These are phyloP conservation scores for Melieria omissa DNA, from an alignment of 2,888 invertebrate species.

Conservation along the genomic window DNA sequence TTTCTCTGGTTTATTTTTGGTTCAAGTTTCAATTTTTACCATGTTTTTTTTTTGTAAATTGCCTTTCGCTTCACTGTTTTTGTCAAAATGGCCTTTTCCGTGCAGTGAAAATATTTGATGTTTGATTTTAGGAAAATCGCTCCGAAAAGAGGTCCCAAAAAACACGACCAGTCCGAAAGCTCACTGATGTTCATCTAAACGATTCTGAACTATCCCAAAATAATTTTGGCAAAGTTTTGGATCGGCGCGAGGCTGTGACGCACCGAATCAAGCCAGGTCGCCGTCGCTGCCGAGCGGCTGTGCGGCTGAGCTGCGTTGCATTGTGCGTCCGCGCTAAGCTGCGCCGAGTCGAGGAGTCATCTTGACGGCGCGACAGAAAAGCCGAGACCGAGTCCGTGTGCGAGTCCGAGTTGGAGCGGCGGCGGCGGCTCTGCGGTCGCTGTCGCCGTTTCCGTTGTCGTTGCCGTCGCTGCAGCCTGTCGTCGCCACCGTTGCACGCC, in stretches of 20 bases:
- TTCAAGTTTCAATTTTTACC: constrained; percentile 12
- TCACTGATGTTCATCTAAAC: constrained; percentile 67
- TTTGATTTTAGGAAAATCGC: constrained; percentile 41
- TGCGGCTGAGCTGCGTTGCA: constrained; percentile 38
- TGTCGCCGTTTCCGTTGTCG: constrained; percentile 14
- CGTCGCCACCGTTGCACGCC: constrained; percentile 9
- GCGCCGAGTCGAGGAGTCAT: constrained; percentile 23
- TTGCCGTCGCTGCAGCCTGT: constrained; percentile 5
- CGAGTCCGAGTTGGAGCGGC: neutral
- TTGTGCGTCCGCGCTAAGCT: constrained; percentile 11
- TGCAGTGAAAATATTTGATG: too few species aligned
- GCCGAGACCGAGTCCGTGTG: too few species aligned
- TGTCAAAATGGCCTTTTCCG: too few species aligned
- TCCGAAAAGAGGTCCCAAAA: constrained; percentile 31
- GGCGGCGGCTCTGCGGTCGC: constrained; percentile 8
- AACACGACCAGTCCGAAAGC: constrained; percentile 67
- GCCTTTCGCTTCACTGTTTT: neutral
- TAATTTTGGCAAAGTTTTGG: constrained; percentile 64
- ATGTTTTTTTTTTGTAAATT: neutral
- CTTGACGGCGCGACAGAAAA: too few species aligned
- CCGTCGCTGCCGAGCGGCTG: constrained; percentile 38
- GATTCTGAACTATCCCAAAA: constrained; percentile 66
- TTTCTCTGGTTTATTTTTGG: constrained; percentile 14
- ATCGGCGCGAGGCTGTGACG: constrained; percentile 45
- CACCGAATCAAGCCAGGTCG: constrained; percentile 40